Evolutionary conservation across 2,797 vertebrate species (phyloP), one percentile per base, ranked within the genome.

Genomic region (Serranus cabrilla): DNA sequence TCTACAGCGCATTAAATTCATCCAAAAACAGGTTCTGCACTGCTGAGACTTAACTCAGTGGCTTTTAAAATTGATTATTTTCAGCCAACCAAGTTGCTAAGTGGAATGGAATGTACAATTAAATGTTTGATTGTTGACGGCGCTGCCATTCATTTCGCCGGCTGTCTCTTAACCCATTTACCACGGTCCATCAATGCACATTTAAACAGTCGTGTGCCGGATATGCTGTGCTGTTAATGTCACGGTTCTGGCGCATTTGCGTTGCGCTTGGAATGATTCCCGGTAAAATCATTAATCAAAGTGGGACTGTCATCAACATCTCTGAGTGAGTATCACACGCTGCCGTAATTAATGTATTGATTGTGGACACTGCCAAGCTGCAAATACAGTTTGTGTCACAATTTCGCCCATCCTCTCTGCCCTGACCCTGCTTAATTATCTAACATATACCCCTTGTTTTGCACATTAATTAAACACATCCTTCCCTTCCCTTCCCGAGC

Each of bases 381-480:
- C 34, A 51, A n/a, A 46, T 18, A 62, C 61, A 47, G 80, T 73
- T 74, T 72, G 50, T 62, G 71, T 64, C 67, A 73, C 72, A 58
- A 11, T 74, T 85, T 57, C 54, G 63, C 60, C 49, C 57, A 39
- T 76, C 64, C 31, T 52, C 78, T 61, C 59, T 58, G 75, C 77
- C 51, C 75, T 70, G 45, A 40, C 67, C 55, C 50, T 64, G 40
- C 58, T 83, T 83, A 87, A 89, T 83, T 75, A 72, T 78, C 71
- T 74, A 62, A 78, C 78, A 68, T 62, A 80, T 62, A 74, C 72
- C 56, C 80, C 81, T 84, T 81, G 74, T 85, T 85, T 75, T 75
- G 52, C 61, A 78, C 81, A 84, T 91, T 91, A 92, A 93, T 94
- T 91, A 88, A 93, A 89, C 78, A 85, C 69, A 77, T 88, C 85